These are phyloP conservation scores for Hemichromis elongatus DNA, from an alignment of 2,113 vertebrate genomes.

Conservation along the genomic window DNA sequence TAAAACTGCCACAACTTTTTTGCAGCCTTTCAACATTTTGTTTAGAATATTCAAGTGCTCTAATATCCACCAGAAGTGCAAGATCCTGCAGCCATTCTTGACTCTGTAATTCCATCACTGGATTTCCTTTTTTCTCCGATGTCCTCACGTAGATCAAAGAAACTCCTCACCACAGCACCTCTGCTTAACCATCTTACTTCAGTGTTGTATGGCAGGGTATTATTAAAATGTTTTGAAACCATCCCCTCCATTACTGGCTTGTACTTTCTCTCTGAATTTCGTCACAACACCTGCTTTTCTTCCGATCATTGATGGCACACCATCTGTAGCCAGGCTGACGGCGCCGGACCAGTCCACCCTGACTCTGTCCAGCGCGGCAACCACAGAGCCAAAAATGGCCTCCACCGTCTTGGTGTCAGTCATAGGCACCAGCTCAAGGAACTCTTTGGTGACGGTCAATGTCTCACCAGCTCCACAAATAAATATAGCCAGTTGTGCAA, in stretches of 20 bases:
- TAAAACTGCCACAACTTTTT: background rate
- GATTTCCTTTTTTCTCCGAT: background rate
- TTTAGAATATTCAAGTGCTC: background rate
- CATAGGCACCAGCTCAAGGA: background rate
- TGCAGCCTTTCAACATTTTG: background rate
- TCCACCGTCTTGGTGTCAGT: fast-evolving
- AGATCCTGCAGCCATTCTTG: background rate
- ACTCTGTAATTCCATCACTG: background rate
- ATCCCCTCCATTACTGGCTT: background rate
- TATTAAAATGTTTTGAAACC: background rate
- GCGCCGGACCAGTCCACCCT: background rate
- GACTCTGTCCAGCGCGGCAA: fast-evolving
- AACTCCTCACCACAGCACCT: background rate
- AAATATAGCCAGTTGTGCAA: no score
- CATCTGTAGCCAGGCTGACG: background rate
- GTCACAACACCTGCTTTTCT: background rate
- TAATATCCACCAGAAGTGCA: background rate
- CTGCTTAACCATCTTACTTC: background rate
- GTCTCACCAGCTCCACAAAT: background rate
- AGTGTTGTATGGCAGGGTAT: background rate
- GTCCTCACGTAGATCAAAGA: background rate
- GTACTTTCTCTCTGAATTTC: no score
- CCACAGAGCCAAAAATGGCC: background rate
- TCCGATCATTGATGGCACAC: background rate
- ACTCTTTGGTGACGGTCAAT: background rate